Evolutionary conservation across 2,797 vertebrate genomes (phyloP).

Genomic region (Oreortyx pictus): DNA sequence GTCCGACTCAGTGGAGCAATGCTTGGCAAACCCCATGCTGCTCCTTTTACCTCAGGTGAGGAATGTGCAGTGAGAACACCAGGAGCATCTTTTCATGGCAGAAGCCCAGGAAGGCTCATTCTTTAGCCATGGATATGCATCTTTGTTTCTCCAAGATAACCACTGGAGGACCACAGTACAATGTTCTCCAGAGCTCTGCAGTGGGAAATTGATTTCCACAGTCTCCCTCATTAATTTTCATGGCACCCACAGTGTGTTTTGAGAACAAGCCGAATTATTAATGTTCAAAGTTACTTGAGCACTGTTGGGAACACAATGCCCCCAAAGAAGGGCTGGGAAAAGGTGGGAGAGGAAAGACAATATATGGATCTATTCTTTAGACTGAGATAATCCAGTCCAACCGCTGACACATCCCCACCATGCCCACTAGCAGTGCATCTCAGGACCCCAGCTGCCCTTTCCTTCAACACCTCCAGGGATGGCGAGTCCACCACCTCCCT

Average conservation of each 20-base stretch:
- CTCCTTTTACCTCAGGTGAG: not conserved
- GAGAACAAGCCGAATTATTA: slow-evolving; percentile 74
- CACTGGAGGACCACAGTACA: not conserved
- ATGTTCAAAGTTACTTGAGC: slow-evolving; percentile 59
- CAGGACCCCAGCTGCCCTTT: too few species aligned
- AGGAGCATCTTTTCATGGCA: not conserved
- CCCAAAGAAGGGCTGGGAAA: not conserved
- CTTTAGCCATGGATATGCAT: slow-evolving; percentile 15
- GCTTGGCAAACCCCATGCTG: rapidly evolving
- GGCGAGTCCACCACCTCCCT: too few species aligned
- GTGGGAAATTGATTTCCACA: slow-evolving; percentile 70
- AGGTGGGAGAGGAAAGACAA: not conserved
- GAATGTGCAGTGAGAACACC: not conserved
- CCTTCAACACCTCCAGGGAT: too few species aligned
- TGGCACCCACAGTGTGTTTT: slow-evolving; percentile 47
- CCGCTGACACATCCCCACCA: too few species aligned
- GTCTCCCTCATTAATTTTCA: slow-evolving; percentile 74
- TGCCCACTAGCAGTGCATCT: not conserved
- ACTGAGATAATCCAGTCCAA: too few species aligned
- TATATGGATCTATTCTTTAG: not conserved
- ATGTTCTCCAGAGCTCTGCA: slow-evolving; percentile 19
- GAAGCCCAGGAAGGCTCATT: slow-evolving; percentile 27
- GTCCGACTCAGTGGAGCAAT: not conserved
- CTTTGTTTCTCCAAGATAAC: not conserved
- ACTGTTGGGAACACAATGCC: not conserved